Base-by-base conservation (phyloP, 2,888 invertebrate genomes). In the Girardia tigrina region DNA sequence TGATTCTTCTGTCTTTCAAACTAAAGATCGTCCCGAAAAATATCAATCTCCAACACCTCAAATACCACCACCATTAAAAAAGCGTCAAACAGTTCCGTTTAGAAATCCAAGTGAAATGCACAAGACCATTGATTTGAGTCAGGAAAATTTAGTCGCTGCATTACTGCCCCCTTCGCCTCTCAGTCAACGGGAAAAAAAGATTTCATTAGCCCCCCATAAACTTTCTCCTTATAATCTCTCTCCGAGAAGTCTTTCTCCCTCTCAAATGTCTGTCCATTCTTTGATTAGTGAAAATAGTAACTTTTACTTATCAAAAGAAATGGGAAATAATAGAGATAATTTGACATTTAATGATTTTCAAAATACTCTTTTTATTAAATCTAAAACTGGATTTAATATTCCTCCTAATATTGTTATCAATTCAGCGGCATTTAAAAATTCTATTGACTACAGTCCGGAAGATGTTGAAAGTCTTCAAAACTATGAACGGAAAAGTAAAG, bases 231-330 rank as follows among this genome's bases (percentile, higher is more conserved):
- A 56, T 56, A 56, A 56, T 56, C 56, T 56, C n/a, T 56, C 56
- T 56, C 56, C 56, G 23, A 56, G 56, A 56, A 56, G 56, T 56
- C 56, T 56, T 56, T 56, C 56, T 56, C 56, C 56, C n/a, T 56
- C 56, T 8, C 56, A 56, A 56, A 56, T 56, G 56, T 56, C 56
- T 12, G 20, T 56, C n/a, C 56, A 56, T 56, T 56, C 56, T 56
- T 56, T 56, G 23, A 56, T 23, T 6, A 56, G 56, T 56, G 56
- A 23, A 4, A 12, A 4, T 16, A 56, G 56, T 56, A 56, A 56
- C 23, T 23, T 23, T 20, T 56, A 56, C 23, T 8, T 56, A n/a
- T n/a, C n/a, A n/a, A 56, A n/a, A 56, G 56, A 56, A 56, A 16
- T n/a, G n/a, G 56, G 4, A 56, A 56, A 56, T 56, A 56, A 4